Conservation (phyloP, 2,113 vertebrate genomes). For the Burhinus bistriatus region DNA sequence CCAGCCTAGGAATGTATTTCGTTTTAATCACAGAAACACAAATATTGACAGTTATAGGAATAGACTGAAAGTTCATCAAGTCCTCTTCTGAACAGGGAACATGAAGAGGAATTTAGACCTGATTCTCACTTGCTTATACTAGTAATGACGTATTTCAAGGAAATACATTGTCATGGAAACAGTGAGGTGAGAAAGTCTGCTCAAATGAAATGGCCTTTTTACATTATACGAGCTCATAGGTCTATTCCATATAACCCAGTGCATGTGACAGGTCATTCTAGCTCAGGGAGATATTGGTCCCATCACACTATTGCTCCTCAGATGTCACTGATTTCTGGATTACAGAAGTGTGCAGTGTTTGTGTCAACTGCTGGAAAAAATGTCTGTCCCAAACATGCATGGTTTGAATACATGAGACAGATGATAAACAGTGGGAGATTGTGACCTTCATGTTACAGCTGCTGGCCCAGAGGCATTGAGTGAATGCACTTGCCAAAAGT, state of each 20-base stretch:
- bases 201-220: not conserved
- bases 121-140: not conserved
- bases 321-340: not conserved
- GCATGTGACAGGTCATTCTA: not conserved
- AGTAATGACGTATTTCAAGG: not conserved
- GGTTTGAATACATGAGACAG: not conserved
- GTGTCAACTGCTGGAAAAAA: not conserved
- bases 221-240: not conserved
- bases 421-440: not conserved
- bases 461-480: not conserved
- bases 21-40: not conserved
- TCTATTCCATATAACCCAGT: not conserved
- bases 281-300: not conserved
- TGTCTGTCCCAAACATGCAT: not conserved
- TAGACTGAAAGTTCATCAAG: not conserved
- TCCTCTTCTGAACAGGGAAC: not conserved
- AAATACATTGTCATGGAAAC: not conserved
- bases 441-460: not conserved
- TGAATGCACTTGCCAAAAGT: not conserved
- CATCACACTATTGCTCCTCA: not conserved
- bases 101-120: not conserved
- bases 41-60: not conserved
- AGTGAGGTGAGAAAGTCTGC: not conserved
- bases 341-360: not conserved
- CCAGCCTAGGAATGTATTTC: not conserved